phyloP scores from a whole-genome alignment of 2,113 vertebrate species.

The Clarias batrachus region DNA sequence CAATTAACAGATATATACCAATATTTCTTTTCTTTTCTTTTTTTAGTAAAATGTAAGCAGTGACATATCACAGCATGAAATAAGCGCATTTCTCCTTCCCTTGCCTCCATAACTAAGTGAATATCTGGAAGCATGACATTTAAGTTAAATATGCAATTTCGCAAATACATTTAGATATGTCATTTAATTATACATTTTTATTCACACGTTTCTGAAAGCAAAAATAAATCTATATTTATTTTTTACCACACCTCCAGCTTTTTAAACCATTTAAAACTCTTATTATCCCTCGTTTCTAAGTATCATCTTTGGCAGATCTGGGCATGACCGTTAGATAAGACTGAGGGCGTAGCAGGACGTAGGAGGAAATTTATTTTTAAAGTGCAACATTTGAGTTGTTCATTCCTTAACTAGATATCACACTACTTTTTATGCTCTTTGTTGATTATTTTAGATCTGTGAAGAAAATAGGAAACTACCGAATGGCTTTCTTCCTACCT shows the following conservation, averaged over 20 bases:
- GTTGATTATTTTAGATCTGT: conserved; percentile 45
- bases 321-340: conserved; percentile 55
- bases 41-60: conserved; percentile 30
- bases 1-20: conserved; percentile 37
- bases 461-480: conserved; percentile 15
- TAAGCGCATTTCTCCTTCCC: not conserved
- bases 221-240: conserved; percentile 49
- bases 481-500: conserved; percentile 27
- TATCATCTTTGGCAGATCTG: conserved; percentile 70
- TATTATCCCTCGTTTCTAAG: conserved; percentile 35
- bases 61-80: conserved; percentile 25
- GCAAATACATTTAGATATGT: conserved; percentile 38
- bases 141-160: conserved; percentile 47
- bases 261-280: conserved; percentile 28
- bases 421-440: conserved; percentile 17
- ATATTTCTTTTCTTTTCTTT: not conserved
- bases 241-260: conserved; percentile 5
- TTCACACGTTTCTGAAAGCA: conserved; percentile 43
- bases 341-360: conserved; percentile 52
- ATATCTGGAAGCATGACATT: conserved; percentile 32
- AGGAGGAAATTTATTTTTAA: conserved; percentile 54
- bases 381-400: conserved; percentile 66
- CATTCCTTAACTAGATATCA: conserved; percentile 17
- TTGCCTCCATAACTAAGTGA: not conserved
- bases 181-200: conserved; percentile 32